Evolutionary conservation across 2,797 vertebrate species (phyloP).

Genomic region (Babyrousa celebensis): DNA sequence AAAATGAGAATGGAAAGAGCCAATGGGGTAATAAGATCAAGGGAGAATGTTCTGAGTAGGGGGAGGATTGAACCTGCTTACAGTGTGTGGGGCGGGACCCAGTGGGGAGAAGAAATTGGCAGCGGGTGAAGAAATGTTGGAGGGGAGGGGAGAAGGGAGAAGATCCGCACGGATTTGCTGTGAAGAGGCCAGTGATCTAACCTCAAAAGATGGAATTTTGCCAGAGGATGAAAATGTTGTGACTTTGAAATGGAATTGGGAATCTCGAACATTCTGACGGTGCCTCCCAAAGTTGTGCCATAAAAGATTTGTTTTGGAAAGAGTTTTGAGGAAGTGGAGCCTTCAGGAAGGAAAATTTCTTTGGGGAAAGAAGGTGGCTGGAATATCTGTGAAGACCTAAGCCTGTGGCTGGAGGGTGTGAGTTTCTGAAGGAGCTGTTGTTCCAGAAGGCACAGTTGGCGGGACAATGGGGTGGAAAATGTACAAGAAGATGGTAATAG

Average conservation of each 20-base stretch:
- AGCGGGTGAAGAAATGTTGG: background rate
- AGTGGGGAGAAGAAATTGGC: background rate
- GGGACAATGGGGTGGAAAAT: background rate
- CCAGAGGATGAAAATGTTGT: background rate
- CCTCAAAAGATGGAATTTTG: background rate
- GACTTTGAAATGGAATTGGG: background rate
- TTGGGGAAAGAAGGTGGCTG: background rate
- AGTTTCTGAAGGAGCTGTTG: background rate
- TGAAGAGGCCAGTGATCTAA: background rate
- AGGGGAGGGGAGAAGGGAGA: background rate
- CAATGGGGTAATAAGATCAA: background rate
- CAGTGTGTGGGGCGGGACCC: too few species aligned
- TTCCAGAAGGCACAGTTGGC: background rate
- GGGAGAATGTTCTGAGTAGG: background rate
- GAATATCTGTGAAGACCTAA: background rate
- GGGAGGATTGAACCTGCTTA: background rate
- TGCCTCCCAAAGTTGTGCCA: background rate
- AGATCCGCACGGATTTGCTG: rapidly evolving
- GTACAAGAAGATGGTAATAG: too few species aligned
- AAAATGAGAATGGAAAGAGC: background rate
- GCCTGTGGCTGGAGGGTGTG: background rate
- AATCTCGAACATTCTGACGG: background rate
- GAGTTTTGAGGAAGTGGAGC: background rate
- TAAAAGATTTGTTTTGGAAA: background rate
- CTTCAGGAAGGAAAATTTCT: background rate